Base-by-base conservation (phyloP, 2,113 vertebrate species). In the Vulpes ferrilata region DNA sequence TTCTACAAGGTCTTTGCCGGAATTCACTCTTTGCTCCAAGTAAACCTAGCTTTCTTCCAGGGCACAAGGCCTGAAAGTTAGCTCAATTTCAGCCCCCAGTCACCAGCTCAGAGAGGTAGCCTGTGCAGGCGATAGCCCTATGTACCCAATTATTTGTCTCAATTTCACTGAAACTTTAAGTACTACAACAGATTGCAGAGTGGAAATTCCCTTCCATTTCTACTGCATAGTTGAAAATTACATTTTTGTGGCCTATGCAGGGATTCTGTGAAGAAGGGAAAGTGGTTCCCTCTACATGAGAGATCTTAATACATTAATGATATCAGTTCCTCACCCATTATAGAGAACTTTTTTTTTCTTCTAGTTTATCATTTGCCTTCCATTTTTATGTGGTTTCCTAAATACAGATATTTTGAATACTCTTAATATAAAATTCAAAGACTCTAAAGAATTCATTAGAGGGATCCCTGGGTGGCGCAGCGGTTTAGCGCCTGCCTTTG, bases 361-460 rank as follows among this genome's bases (percentile, higher is more conserved):
- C 23, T 25, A 59, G 4, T 35, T 65, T 96, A 89, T 85, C 43
- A 51, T 43, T 85, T 85, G 35, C 38, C 65, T 88, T 89, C 32
- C 53, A 20, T n/a, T 84, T 81, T 94, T 84, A 35, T 69, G 17
- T 78, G 38, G 69, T 84, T 80, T 90, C 55, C 48, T 82, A 43
- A 74, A 38, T n/a, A 23, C 7, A 78, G n/a, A n/a, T 53, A 76
- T 76, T 57, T 88, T 76, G 51, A 65, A 80, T 80, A 95, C 11
- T 69, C 69, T 93, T 55, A 89, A 78, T 32, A 84, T 30, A 78
- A 89, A 69, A 89, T 67, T 67, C 23, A 67, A 89, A 76, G 43
- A 51, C 23, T 48, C 57, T 55, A 71, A 92, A 65, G 17, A n/a
- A n/a, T n/a, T n/a, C n/a, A n/a, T n/a, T n/a, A n/a, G n/a, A n/a